Percentiles rank a stretch among this genome's conserved stretches.
These are phyloP conservation scores for Uria lomvia DNA, from an alignment of 2,113 vertebrate species.

Conservation along the genomic window DNA sequence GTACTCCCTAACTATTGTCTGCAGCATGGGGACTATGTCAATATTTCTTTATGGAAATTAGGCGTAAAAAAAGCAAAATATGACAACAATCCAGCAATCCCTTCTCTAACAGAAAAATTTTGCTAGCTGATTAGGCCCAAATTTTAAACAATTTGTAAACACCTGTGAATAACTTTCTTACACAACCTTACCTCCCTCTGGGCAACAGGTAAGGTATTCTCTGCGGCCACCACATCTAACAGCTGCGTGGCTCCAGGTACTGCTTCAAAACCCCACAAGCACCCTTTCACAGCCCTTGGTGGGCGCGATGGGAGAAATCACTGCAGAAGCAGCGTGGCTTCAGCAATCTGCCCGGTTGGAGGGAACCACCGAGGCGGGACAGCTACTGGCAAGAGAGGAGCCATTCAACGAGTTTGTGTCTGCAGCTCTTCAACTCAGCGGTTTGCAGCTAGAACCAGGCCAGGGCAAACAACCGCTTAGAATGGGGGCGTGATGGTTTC, in stretches of 20 bases:
- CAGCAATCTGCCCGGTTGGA: fast-evolving
- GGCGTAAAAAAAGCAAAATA: not conserved
- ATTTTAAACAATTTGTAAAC: too few species aligned
- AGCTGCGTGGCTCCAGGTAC: not conserved
- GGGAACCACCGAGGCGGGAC: too few species aligned
- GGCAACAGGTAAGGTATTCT: not conserved
- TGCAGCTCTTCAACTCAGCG: not conserved
- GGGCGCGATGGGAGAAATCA: fast-evolving
- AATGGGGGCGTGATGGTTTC: not conserved
- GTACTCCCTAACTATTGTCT: not conserved
- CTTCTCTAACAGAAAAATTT: not conserved
- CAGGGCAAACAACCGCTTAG: fast-evolving
- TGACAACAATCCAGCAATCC: fast-evolving
- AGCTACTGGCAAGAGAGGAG: not conserved
- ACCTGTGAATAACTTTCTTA: not conserved
- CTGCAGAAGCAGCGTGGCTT: not conserved
- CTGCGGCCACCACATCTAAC: fast-evolving
- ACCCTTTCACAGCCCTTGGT: fast-evolving
- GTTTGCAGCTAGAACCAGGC: not conserved
- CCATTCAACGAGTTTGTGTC: fast-evolving
- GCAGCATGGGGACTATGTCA: not conserved
- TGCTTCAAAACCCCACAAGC: not conserved
- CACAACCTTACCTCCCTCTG: not conserved
- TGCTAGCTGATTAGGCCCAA: not conserved
- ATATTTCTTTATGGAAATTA: not conserved